Conservation (phyloP, 2,888 invertebrate genomes). For the Taenaris catops region DNA sequence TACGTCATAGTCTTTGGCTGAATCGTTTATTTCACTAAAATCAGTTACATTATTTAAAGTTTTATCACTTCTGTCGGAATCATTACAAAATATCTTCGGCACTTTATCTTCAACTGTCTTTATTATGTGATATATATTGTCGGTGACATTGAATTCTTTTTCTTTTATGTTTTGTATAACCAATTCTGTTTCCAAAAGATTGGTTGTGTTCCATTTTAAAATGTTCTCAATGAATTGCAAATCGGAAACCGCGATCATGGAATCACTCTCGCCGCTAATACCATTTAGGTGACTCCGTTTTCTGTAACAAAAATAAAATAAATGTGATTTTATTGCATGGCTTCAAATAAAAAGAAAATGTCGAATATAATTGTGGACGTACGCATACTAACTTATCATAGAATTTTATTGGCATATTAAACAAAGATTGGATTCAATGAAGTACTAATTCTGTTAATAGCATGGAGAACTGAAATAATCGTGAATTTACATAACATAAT, state of each 20-base stretch:
- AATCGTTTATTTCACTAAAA: conserved; percentile 29
- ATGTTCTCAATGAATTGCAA: conserved; percentile 34
- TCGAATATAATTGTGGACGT: background rate
- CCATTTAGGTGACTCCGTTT: conserved; percentile 21
- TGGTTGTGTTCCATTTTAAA: conserved; percentile 58
- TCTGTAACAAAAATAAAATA: conserved; percentile 30
- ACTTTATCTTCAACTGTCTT: conserved; percentile 30
- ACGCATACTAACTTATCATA: background rate
- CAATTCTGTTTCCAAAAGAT: conserved; percentile 39
- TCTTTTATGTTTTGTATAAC: conserved; percentile 47
- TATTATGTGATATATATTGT: conserved; percentile 46
- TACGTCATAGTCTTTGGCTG: conserved; percentile 43
- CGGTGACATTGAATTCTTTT: conserved; percentile 46
- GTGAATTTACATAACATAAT: no score
- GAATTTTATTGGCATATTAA: conserved; percentile 2
- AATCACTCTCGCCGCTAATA: conserved; percentile 32
- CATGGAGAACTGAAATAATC: background rate
- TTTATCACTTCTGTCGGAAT: conserved; percentile 20
- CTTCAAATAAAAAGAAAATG: conserved; percentile 1
- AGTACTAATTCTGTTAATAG: background rate
- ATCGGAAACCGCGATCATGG: conserved; percentile 54
- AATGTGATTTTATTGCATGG: conserved; percentile 4
- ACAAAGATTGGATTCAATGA: conserved; percentile 3
- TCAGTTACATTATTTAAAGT: conserved; percentile 27
- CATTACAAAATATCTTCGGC: conserved; percentile 11